Evolutionary conservation across 2,797 vertebrate species (phyloP), one percentile per base, ranked within the genome.

Genomic region (Chelon auratus): DNA sequence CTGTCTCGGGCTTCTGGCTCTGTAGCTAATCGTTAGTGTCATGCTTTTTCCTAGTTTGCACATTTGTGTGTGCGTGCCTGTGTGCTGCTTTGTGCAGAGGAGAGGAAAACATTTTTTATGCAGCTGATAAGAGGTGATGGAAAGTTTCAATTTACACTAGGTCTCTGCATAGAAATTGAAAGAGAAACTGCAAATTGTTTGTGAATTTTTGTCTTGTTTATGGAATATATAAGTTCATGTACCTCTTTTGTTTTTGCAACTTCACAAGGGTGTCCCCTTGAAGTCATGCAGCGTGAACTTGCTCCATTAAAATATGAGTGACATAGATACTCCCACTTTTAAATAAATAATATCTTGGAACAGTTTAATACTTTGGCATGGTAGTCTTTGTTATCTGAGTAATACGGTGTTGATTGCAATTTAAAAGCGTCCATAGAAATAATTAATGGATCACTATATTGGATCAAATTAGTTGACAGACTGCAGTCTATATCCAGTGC

Each of bases 11-110:
- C 71, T 79, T 69, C 70, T 83, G 85, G 77, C 72, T n/a, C 80
- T 73, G 78, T 59, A 52, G 78, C 86, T 89, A 87, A 89, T 87
- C 85, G 74, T 78, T 70, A 72, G 70, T 84, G 82, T 81, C 80
- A 81, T 68, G 75, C 72, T 74, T 81, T 71, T 73, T 68, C 47
- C 52, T 68, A 37, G 30, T 62, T 24, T 54, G 67, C 47, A 51
- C 71, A 64, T 64, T 15, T 61, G 63, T 42, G 51, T 55, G 51
- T 48, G 10, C 18, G 20, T 55, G 47, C 33, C 0, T 26, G 30
- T 22, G 22, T 20, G 18, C 59, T 72, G 55, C 18, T 54, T 33
- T 69, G 17, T 68, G 40, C 54, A 40, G 33, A 55, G 15, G 36
- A 13, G 17, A 64, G 11, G n/a, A 47, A 65, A 78, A 68, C 36